These are phyloP conservation scores for Drosophila infuscata DNA, from an alignment of 2,888 invertebrate genomes.

Conservation along the genomic window DNA sequence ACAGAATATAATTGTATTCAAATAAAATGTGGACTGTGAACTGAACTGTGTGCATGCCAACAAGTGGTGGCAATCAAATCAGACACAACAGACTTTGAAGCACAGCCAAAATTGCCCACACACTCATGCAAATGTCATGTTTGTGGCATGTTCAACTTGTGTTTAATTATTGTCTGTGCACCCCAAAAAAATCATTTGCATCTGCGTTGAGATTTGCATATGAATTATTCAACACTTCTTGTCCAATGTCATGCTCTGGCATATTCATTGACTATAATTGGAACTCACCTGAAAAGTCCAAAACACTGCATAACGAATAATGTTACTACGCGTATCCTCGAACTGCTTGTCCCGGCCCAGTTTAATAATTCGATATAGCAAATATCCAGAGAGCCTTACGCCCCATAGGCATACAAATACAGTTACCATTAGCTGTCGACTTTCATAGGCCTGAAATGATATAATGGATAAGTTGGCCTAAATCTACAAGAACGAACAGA, in stretches of 20 bases:
- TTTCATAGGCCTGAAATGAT: slow-evolving; percentile 89
- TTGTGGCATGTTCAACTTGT: slow-evolving; percentile 7
- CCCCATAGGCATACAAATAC: slow-evolving; percentile 96
- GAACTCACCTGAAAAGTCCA: slow-evolving; percentile 93
- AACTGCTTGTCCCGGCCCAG: slow-evolving; percentile 96
- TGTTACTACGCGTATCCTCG: slow-evolving; percentile 94
- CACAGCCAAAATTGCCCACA: slow-evolving; percentile 17
- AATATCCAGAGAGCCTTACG: slow-evolving; percentile 92
- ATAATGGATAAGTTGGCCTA: not conserved
- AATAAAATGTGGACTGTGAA: slow-evolving; percentile 9
- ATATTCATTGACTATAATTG: slow-evolving; percentile 44
- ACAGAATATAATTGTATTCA: slow-evolving; percentile 2
- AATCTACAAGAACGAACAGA: not conserved
- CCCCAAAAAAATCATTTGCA: slow-evolving; percentile 4
- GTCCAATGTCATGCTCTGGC: slow-evolving; percentile 53
- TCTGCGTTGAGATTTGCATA: slow-evolving; percentile 33
- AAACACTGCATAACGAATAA: slow-evolving; percentile 95
- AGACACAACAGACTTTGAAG: slow-evolving; percentile 36
- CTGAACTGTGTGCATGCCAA: slow-evolving; percentile 31
- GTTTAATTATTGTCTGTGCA: slow-evolving; percentile 15
- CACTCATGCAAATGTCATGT: slow-evolving; percentile 1
- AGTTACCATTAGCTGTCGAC: slow-evolving; percentile 96
- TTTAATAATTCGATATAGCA: slow-evolving; percentile 95
- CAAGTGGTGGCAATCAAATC: slow-evolving; percentile 65
- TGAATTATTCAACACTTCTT: slow-evolving; percentile 59